Evolutionary conservation across 2,797 vertebrate genomes (phyloP).

Genomic region (Syngnathus acus): DNA sequence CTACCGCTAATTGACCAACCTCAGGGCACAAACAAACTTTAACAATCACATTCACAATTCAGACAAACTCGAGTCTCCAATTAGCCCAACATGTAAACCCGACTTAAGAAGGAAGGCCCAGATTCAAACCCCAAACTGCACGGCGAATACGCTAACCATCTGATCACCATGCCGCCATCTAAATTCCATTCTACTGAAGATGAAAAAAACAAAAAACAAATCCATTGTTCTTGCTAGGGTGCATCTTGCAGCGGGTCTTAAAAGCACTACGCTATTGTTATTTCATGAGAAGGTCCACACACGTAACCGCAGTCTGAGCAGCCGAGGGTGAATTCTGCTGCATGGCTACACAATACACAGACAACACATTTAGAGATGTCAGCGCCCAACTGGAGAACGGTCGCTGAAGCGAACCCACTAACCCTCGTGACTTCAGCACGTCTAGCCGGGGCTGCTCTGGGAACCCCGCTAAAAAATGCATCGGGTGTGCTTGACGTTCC

Average conservation of each 20-base stretch:
- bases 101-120: not conserved
- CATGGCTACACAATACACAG: slow-evolving; percentile 59
- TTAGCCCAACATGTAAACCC: not conserved
- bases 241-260: slow-evolving; percentile 34
- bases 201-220: slow-evolving; percentile 2
- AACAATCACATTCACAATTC: too few species aligned
- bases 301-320: slow-evolving; percentile 37
- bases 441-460: slow-evolving; percentile 54
- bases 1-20: too few species aligned
- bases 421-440: slow-evolving; percentile 41
- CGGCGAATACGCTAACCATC: not conserved
- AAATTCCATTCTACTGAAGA: not conserved
- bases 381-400: slow-evolving; percentile 50
- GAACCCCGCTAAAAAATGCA: slow-evolving; percentile 64
- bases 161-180: not conserved
- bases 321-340: slow-evolving; percentile 44
- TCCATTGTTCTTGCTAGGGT: slow-evolving; percentile 16
- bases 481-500: slow-evolving; percentile 38
- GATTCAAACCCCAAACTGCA: not conserved
- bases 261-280: slow-evolving; percentile 54
- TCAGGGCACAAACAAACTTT: too few species aligned
- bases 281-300: slow-evolving; percentile 54
- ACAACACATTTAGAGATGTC: slow-evolving; percentile 57
- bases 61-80: too few species aligned
- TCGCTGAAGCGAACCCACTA: slow-evolving; percentile 52